A percentile compares a stretch with the other conserved stretches of the same genome.
Evolutionary conservation across 2,113 vertebrate genomes (phyloP).

Genomic region (Aptenodytes patagonicus): DNA sequence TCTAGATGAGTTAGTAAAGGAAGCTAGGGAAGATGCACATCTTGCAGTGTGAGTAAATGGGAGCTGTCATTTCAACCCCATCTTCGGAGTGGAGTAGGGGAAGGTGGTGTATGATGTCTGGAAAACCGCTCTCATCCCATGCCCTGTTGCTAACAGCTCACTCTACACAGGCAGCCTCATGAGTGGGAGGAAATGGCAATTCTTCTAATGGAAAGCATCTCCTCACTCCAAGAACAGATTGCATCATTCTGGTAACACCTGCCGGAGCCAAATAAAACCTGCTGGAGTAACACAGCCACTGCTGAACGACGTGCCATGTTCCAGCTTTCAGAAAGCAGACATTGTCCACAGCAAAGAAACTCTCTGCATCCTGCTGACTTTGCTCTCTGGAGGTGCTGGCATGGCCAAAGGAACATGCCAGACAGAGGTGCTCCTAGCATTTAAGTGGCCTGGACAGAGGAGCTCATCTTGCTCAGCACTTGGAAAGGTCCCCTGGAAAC

Average conservation of each 20-base stretch:
- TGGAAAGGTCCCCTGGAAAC: background rate
- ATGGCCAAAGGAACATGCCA: background rate
- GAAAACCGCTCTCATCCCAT: background rate
- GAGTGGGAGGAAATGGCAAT: slow-evolving; percentile 43
- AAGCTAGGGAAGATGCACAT: background rate
- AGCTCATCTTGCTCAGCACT: background rate
- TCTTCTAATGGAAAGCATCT: slow-evolving; percentile 25
- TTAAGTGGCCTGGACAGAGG: background rate
- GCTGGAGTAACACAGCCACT: background rate
- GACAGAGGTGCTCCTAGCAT: background rate
- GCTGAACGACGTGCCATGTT: background rate
- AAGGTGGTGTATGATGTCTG: background rate
- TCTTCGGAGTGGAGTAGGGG: background rate
- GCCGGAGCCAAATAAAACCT: background rate
- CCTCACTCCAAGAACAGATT: slow-evolving; percentile 32
- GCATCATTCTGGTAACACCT: background rate
- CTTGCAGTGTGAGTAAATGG: background rate
- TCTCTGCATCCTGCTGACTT: background rate
- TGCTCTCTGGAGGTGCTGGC: background rate
- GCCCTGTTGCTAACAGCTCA: slow-evolving; percentile 5
- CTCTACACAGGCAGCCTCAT: background rate
- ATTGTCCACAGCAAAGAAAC: background rate
- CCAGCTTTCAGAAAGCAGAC: background rate
- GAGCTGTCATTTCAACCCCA: background rate
- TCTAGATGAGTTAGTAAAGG: background rate